Base-by-base conservation (phyloP, 1,140 invertebrate genomes). In the Apis florea region DNA sequence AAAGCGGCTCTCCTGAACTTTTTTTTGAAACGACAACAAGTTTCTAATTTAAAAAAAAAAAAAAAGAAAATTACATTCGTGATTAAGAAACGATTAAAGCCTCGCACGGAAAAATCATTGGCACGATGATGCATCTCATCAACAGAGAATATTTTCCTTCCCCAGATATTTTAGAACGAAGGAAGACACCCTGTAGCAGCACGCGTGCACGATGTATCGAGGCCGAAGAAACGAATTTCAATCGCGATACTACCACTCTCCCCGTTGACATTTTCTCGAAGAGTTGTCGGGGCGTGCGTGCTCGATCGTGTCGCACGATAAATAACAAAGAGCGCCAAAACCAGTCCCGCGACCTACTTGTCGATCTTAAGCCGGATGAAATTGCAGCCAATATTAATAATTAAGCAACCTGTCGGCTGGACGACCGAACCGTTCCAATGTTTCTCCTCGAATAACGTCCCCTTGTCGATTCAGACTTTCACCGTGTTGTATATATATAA, bases 351-450 rank as follows among this genome's bases (percentile, higher is more conserved):
- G 85, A 88, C 85, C 85, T 73, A 88, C 72, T 86, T 88, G 47
- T 17, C 9, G 19, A 17, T 11, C 56, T 40, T 40, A 40, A 40
- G 31, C 76, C 69, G 66, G 70, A 67, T 81, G 59, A 86, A 70
- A 70, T 81, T 86, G 61, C 24, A 82, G 54, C 67, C 59, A 83
- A 77, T 83, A 74, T 88, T 86, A 86, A 88, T 88, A 82, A 86
- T 85, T 74, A 58, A 71, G 51, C n/a, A 72, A 15, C 13, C 3
- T 66, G 77, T 26, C 69, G 64, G 15, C 51, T 12, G 19, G 11
- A 12, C 31, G 54, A 71, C 40, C 69, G 26, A 56, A 1, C 19
- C 21, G n/a, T 13, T 12, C 2, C 0, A 47, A 5, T 11, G 31
- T 47, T 67, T 82, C 82, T 31, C n/a, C 2, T 53, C 17, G 31